phyloP scores from a whole-genome alignment of 2,797 vertebrate species.

The Falco peregrinus region DNA sequence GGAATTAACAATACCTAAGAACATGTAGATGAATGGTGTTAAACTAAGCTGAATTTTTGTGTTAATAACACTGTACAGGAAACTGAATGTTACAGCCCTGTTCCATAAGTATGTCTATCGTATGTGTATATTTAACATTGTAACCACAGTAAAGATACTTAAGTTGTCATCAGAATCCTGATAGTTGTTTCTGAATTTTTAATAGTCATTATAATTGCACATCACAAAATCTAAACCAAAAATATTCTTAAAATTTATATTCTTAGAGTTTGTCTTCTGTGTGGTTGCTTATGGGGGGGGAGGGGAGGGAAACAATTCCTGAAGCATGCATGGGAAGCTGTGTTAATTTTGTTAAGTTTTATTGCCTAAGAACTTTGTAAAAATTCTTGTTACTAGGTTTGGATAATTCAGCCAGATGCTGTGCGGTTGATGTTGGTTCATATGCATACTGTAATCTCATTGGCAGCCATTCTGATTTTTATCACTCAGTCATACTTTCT shows the following conservation, averaged over 20 bases:
- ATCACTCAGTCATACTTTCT: background rate
- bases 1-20: background rate
- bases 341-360: background rate
- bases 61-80: background rate
- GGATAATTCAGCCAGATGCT: background rate
- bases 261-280: background rate
- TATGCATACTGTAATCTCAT: background rate
- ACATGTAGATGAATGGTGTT: background rate
- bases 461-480: conserved; percentile 23
- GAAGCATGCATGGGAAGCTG: background rate
- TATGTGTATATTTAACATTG: background rate
- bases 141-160: background rate
- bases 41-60: background rate
- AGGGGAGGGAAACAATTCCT: background rate
- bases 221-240: background rate
- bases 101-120: background rate
- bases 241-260: background rate
- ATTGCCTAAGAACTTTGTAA: background rate
- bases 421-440: background rate
- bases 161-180: background rate
- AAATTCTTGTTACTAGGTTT: background rate
- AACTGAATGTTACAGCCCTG: background rate
- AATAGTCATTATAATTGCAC: background rate
- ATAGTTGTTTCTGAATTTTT: background rate
- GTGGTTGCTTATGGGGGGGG: background rate